Evolutionary conservation across 2,113 vertebrate genomes (phyloP), one percentile per base, ranked within the genome.

Genomic region (Opisthocomus hoazin): DNA sequence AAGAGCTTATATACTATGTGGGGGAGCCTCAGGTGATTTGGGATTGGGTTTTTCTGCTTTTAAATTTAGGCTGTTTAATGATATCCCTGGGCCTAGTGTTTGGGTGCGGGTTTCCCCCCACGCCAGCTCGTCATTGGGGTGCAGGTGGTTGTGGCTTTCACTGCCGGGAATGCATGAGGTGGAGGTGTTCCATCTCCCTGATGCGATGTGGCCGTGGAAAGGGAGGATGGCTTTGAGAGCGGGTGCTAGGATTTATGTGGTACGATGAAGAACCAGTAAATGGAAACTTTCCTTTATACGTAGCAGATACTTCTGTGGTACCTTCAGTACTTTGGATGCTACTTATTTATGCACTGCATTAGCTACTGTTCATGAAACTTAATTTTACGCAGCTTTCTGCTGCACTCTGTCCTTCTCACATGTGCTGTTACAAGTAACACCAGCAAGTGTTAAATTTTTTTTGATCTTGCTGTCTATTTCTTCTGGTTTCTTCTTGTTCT

Each of bases 131-230:
- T 4, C 18, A 24, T 29, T 16, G 10, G 12, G 4, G 5, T 50
- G 21, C 4, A 1, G 15, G 8, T 2, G 0, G 48, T 34, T 0
- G 0, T 58, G 43, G 22, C 51, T 88, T 82, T 58, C 19, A 8
- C 27, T 22, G 11, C 11, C 15, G 15, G 32, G 20, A n/a, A 16
- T 24, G 30, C 15, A 14, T 24, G 32, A 68, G 22, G 4, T 73
- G 36, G 11, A 29, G 12, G 12, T 57, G 15, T 41, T 32, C 21
- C 3, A 1, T 37, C 26, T 34, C 11, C 32, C 24, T 39, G 21
- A 39, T 1, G 2, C 2, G 1, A 2, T 9, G 1, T 39, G 11
- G 0, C 32, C 1, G 0, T 46, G 17, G 39, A 61, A 45, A 2
- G 14, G 12, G 9, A 69, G 20, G 4, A 53, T 3, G 4, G 18